These are phyloP conservation scores for Lapara coniferarum DNA, from an alignment of 2,888 invertebrate genomes.

Conservation along the genomic window DNA sequence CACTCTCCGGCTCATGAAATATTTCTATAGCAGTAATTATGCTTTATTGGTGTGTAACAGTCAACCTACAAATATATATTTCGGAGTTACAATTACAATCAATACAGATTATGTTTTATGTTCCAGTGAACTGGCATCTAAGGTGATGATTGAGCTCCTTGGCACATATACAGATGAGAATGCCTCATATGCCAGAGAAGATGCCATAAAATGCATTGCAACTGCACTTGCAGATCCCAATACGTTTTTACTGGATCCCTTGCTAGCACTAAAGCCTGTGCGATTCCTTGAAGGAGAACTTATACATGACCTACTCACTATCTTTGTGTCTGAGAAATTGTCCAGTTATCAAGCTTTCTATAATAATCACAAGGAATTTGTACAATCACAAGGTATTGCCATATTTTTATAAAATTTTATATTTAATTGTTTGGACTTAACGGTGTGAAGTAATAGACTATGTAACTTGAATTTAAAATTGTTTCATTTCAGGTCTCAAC, in stretches of 20 bases:
- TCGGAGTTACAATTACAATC: not conserved
- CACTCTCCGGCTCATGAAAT: too few species aligned
- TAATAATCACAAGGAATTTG: slow-evolving; percentile 95
- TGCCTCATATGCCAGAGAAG: slow-evolving; percentile 97
- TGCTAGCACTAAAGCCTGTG: slow-evolving; percentile 96
- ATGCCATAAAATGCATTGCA: slow-evolving; percentile 97
- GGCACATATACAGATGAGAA: slow-evolving; percentile 99
- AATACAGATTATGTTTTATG: slow-evolving; percentile 20
- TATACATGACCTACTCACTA: slow-evolving; percentile 96
- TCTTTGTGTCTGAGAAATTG: slow-evolving; percentile 97
- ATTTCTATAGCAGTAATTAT: too few species aligned
- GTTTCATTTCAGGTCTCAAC: slow-evolving; percentile 86
- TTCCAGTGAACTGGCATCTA: slow-evolving; percentile 93
- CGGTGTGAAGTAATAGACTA: too few species aligned
- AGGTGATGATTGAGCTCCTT: slow-evolving; percentile 98
- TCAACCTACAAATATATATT: not conserved
- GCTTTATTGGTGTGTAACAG: too few species aligned
- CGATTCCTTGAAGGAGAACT: slow-evolving; percentile 97
- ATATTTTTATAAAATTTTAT: not conserved
- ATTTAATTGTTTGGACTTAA: too few species aligned
- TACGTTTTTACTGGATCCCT: slow-evolving; percentile 97
- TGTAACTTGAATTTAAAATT: too few species aligned
- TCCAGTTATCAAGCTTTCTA: slow-evolving; percentile 97
- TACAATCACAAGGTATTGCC: slow-evolving; percentile 85
- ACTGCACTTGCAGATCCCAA: slow-evolving; percentile 97